Evolutionary conservation across 2,888 invertebrate genomes (phyloP), one percentile per base, ranked within the genome.

Genomic region (Cerastis rubricosa): DNA sequence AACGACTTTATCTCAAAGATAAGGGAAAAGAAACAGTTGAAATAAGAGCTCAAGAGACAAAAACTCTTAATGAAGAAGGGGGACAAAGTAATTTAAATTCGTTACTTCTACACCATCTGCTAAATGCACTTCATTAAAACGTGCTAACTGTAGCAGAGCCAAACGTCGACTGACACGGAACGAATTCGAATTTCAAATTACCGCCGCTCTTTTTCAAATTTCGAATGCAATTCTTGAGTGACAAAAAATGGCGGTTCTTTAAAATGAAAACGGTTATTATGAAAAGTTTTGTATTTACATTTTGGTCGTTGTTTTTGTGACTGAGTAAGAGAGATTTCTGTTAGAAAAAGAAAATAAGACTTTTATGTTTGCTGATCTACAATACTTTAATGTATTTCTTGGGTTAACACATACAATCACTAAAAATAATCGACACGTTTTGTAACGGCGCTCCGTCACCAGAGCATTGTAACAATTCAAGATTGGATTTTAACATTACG

Each of bases 81-180:
- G 84, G 89, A 89, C 88, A 89, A 91, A 93, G 91, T 93, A 90
- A 93, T 94, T 95, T 93, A 91, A 95, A 94, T 94, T 93, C 91
- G 92, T 93, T 92, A 93, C 89, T 89, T 88, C 86, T 89, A 88
- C 90, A 90, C 92, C 94, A 93, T 94, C 94, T 94, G 94, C 85
- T 92, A 92, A 94, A 93, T 93, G 93, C 93, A 93, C 93, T 94
- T 95, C 92, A 93, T 95, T 94, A 94, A 93, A 91, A 92, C 92
- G 93, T 92, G 93, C 93, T 92, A 92, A 92, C 92, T 88, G 90
- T 89, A 86, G 85, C 86, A 89, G 81, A 88, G 92, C 85, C 84
- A 88, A 85, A 88, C 88, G 89, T 81, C 87, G 89, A 93, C 92
- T 92, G 92, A 91, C 84, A 86, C 81, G 80, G 84, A 87, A 87